Evolutionary conservation across 2,113 vertebrate genomes (phyloP), one percentile per base, ranked within the genome.

Genomic region (Myrmecobius fasciatus): DNA sequence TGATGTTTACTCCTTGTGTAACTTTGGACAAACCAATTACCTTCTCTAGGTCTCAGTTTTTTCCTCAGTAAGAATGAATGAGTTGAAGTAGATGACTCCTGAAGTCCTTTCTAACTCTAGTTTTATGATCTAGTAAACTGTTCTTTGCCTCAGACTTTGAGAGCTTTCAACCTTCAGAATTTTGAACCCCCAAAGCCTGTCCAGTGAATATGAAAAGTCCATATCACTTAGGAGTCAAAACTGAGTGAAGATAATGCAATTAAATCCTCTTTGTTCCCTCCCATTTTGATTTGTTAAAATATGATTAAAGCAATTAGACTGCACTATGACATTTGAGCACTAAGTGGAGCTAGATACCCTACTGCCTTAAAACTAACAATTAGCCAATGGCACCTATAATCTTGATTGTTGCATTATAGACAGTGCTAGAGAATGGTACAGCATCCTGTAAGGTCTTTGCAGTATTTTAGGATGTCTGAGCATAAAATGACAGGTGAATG

Each of bases 331-430:
- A 91, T 96, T 96, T 95, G 91, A 91, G 53, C 95, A 95, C 95
- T 96, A 94, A 97, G 91, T 96, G 96, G 96, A 96, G 95, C 91
- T 54, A 95, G 89, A 93, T 8, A 8, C 52, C 56, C 92, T 90
- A 89, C n/a, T 90, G 67, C 94, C 56, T 96, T 91, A 88, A 89
- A 94, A 89, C n/a, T 46, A 90, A 89, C 7, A 92, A 51, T 95
- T 89, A n/a, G 60, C 51, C 89, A 3, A 89, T 43, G 52, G 89
- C 6, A 20, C 53, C 22, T 88, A 36, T 43, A 93, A 94, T 46
- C 47, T n/a, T 52, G 25, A 90, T 49, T 53, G 17, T 51, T 89
- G 90, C 0, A 2, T 91, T 89, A 52, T 46, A 83, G n/a, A 89
- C 36, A 60, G 67, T 67, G 28, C 88, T 89, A 46, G 48, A 93